phyloP scores from a whole-genome alignment of 2,888 invertebrate genomes.

The Tiliacea citrago region DNA sequence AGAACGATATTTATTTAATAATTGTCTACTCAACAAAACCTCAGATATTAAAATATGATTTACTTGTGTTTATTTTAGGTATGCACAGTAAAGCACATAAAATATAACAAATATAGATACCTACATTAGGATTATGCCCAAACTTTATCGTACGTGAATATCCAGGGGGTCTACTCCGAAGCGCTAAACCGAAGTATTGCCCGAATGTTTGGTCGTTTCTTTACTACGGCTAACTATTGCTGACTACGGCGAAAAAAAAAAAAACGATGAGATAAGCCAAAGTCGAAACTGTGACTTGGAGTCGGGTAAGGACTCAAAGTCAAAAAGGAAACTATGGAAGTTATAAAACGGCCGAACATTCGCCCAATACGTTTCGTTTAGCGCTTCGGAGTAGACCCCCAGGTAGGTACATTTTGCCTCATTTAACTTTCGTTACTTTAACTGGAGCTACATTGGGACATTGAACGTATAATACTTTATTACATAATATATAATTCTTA shows the following conservation, averaged over 20 bases:
- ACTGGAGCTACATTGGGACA: slow-evolving; percentile 33
- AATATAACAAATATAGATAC: not conserved
- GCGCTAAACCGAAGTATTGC: too few species aligned
- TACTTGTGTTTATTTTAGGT: not conserved
- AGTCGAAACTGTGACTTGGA: too few species aligned
- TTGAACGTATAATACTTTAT: not conserved
- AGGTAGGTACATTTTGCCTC: not conserved
- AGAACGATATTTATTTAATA: not conserved
- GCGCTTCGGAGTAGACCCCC: too few species aligned
- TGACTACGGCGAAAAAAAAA: too few species aligned
- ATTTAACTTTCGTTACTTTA: not conserved
- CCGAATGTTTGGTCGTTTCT: too few species aligned
- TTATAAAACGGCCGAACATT: too few species aligned
- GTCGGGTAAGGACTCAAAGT: too few species aligned
- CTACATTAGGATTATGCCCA: not conserved
- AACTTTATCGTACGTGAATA: slow-evolving; percentile 2
- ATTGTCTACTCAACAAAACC: not conserved
- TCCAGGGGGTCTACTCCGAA: too few species aligned
- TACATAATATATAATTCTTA: slow-evolving; percentile 7
- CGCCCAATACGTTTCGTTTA: too few species aligned
- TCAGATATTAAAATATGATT: not conserved
- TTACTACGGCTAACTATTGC: too few species aligned
- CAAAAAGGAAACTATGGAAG: too few species aligned
- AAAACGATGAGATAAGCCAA: too few species aligned
- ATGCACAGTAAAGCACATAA: slow-evolving; percentile 10